Conservation (phyloP, 1,140 invertebrate species). For the Stenopsyche tienmushanensis region DNA sequence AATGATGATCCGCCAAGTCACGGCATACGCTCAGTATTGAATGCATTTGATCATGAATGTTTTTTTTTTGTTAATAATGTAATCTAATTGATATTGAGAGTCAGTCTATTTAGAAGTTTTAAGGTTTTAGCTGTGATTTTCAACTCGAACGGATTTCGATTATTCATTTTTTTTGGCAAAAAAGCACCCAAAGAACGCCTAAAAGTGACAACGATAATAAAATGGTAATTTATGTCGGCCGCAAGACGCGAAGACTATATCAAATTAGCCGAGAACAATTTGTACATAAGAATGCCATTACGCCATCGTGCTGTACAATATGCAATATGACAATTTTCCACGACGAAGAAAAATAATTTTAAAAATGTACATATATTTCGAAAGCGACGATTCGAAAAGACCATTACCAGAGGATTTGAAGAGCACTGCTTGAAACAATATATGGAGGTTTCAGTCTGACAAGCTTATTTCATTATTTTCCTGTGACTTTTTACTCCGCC, state of each 20-base stretch:
- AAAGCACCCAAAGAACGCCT: neutral
- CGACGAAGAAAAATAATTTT: neutral
- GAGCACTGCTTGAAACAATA: too few species aligned
- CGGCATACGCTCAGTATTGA: too few species aligned
- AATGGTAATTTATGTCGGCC: conserved; percentile 31
- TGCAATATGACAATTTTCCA: neutral
- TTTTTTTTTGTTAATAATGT: too few species aligned
- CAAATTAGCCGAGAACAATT: conserved; percentile 34
- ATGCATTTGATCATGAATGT: too few species aligned
- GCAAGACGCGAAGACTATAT: conserved; percentile 20
- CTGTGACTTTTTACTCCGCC: neutral
- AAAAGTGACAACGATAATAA: conserved; percentile 20
- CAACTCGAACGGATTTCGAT: too few species aligned
- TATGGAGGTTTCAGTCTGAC: too few species aligned
- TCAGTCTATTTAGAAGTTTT: too few species aligned
- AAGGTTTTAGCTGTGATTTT: too few species aligned
- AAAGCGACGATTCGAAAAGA: neutral
- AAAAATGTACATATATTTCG: neutral
- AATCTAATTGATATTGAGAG: too few species aligned
- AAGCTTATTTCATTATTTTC: neutral
- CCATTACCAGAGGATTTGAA: too few species aligned
- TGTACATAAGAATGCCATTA: conserved; percentile 35
- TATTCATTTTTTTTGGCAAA: too few species aligned
- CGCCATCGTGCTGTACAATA: conserved; percentile 17
- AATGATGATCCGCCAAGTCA: too few species aligned